Evolutionary conservation across 2,113 vertebrate genomes (phyloP).

Genomic region (Paracanthobrama guichenoti): DNA sequence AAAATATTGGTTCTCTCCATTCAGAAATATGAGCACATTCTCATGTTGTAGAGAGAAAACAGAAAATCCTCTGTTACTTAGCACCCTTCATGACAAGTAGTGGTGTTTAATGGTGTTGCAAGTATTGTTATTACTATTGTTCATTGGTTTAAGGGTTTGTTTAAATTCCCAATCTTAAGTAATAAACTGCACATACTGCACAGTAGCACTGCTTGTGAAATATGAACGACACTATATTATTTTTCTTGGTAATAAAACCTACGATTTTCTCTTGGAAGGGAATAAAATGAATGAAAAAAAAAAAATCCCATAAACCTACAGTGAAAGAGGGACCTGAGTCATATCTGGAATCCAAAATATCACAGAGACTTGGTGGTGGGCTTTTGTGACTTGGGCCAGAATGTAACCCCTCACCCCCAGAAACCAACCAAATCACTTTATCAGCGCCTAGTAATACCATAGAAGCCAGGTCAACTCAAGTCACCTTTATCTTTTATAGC

Average conservation of each 20-base stretch:
- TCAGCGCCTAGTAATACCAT: neutral
- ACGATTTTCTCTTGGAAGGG: too few relatives aligned
- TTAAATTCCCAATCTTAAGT: neutral
- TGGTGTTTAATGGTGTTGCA: neutral
- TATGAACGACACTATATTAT: neutral
- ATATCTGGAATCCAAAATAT: neutral
- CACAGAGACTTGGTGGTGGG: neutral
- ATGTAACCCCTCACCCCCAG: neutral
- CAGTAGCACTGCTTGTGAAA: neutral
- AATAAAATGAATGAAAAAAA: too few relatives aligned
- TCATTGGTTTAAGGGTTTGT: neutral
- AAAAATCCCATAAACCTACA: neutral
- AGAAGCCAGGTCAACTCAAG: neutral
- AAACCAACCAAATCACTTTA: neutral
- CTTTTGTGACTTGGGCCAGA: neutral
- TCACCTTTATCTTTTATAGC: too few relatives aligned
- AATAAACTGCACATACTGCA: neutral
- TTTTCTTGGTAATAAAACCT: neutral
- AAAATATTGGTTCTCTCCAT: constrained; percentile 14
- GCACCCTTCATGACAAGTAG: neutral
- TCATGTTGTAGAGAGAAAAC: neutral
- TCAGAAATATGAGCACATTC: neutral
- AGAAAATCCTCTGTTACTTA: neutral
- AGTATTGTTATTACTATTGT: neutral
- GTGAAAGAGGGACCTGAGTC: too few relatives aligned